Evolutionary conservation across 2,888 invertebrate species (phyloP).

Genomic region (Macrophya annulata): DNA sequence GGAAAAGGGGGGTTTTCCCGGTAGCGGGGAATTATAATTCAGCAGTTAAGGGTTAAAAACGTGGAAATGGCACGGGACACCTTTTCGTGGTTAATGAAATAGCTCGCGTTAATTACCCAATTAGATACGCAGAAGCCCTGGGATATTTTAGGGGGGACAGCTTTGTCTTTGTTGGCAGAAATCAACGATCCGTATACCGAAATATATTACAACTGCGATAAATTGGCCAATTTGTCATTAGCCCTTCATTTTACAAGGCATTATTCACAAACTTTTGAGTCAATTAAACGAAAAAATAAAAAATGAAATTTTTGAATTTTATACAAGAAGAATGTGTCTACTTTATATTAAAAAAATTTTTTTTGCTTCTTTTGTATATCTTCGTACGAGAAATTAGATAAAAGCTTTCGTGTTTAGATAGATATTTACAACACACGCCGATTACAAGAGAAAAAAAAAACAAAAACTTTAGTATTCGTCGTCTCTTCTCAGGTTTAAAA

Average conservation of each 20-base stretch:
- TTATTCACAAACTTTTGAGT: too few relatives aligned
- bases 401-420: background rate
- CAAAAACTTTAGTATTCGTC: conserved; percentile 22
- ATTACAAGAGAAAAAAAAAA: background rate
- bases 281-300: too few relatives aligned
- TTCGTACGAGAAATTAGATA: background rate
- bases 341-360: background rate
- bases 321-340: too few relatives aligned
- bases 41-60: conserved; percentile 53
- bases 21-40: conserved; percentile 48
- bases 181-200: conserved; percentile 16
- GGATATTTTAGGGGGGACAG: conserved; percentile 31
- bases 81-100: conserved; percentile 56
- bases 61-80: conserved; percentile 53
- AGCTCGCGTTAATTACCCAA: conserved; percentile 56
- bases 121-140: conserved; percentile 50
- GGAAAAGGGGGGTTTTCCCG: conserved; percentile 11
- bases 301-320: too few relatives aligned
- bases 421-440: background rate
- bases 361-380: background rate
- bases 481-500: background rate
- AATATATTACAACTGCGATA: background rate
- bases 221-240: background rate
- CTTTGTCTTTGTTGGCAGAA: conserved; percentile 27
- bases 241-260: background rate